Evolutionary conservation across 2,888 invertebrate species (phyloP).

Genomic region (Hirtodrosophila alboralis): DNA sequence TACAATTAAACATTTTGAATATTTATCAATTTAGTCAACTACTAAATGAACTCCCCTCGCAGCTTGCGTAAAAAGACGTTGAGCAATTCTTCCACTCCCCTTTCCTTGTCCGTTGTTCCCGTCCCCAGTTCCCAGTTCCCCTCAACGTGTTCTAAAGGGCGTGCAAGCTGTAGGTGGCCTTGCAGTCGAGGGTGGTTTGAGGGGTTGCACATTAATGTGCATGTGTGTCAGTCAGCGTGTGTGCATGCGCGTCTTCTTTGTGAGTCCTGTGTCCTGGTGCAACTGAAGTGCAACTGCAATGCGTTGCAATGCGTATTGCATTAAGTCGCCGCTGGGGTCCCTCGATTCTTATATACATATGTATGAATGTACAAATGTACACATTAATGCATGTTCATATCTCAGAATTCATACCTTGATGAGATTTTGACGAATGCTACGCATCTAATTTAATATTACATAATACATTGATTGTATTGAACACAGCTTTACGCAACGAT

Average conservation of each 20-base stretch:
- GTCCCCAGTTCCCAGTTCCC: background rate
- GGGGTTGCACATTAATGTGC: constrained; percentile 14
- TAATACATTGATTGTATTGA: too few species aligned
- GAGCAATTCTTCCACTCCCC: constrained; percentile 21
- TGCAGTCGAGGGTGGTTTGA: constrained; percentile 2
- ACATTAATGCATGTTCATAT: too few species aligned
- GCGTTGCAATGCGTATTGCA: constrained; percentile 39
- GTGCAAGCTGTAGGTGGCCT: constrained; percentile 8
- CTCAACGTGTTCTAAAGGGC: constrained; percentile 3
- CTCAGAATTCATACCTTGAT: too few species aligned
- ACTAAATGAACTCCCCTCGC: constrained; percentile 17
- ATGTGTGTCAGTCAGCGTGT: constrained; percentile 8
- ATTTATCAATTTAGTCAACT: too few species aligned
- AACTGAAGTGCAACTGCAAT: constrained; percentile 19
- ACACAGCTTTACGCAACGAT: too few species aligned
- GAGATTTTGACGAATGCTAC: too few species aligned
- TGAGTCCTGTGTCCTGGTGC: too few species aligned
- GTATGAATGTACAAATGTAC: background rate
- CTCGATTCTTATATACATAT: background rate
- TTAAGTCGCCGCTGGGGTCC: constrained; percentile 5
- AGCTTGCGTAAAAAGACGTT: constrained; percentile 25
- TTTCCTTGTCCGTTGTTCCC: background rate
- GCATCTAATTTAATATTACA: too few species aligned
- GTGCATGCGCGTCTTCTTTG: constrained; percentile 21
- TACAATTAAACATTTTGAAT: too few species aligned